These are phyloP conservation scores for Pinna nobilis DNA, from an alignment of 1,140 invertebrate genomes.

Conservation along the genomic window DNA sequence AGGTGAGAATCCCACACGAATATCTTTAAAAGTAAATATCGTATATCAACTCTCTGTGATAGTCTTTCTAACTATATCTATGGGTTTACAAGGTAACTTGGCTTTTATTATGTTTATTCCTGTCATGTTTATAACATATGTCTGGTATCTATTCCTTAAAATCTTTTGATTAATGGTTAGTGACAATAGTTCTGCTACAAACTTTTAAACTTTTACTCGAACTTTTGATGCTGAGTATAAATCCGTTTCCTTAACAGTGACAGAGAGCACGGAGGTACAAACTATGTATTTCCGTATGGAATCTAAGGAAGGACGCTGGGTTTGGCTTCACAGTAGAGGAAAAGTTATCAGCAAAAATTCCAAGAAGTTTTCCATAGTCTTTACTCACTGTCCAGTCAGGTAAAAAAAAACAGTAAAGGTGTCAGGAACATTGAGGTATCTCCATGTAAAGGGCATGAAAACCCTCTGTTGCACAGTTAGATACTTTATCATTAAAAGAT, in stretches of 20 bases:
- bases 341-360: slow-evolving; percentile 65
- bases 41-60: no score
- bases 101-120: neutral
- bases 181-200: no score
- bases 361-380: slow-evolving; percentile 67
- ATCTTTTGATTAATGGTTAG: no score
- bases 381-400: slow-evolving; percentile 67
- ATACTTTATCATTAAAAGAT: neutral
- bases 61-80: no score
- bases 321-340: slow-evolving; percentile 61
- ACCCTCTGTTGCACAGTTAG: neutral
- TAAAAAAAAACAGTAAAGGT: slow-evolving; percentile 32
- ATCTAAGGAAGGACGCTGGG: slow-evolving; percentile 48
- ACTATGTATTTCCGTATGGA: slow-evolving; percentile 62
- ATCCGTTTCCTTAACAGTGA: slow-evolving; percentile 57
- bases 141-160: no score
- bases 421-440: no score
- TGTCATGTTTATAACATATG: no score
- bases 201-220: no score
- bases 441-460: no score
- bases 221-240: no score
- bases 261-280: slow-evolving; percentile 60
- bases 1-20: no score
- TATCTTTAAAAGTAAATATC: no score
- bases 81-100: neutral